Conservation (phyloP, 1,140 invertebrate species). For the Bradysia coprophila region DNA sequence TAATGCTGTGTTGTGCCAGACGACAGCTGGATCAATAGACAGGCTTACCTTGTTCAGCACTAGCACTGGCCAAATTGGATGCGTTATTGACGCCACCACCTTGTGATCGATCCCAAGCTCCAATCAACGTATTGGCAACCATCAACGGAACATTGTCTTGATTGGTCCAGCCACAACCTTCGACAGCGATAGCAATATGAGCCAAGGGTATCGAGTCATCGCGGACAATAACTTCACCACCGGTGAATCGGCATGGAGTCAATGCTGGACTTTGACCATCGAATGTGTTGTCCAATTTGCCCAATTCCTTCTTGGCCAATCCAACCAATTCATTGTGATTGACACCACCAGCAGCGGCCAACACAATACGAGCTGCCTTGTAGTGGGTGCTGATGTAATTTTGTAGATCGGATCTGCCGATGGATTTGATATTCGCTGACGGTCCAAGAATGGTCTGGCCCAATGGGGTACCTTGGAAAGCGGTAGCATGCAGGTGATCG, state of each 20-base stretch:
- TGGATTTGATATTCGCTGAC: slow-evolving; percentile 90
- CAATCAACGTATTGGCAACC: slow-evolving; percentile 91
- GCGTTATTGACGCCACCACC: slow-evolving; percentile 80
- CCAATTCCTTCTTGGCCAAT: slow-evolving; percentile 71
- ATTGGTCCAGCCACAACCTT: slow-evolving; percentile 88
- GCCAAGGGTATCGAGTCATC: slow-evolving; percentile 90
- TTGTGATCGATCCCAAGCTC: slow-evolving; percentile 76
- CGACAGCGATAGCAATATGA: slow-evolving; percentile 89
- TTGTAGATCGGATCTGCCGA: slow-evolving; percentile 68
- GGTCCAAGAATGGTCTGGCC: slow-evolving; percentile 96
- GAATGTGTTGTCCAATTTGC: slow-evolving; percentile 39
- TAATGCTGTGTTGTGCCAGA: too few relatives aligned
- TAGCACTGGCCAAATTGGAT: slow-evolving; percentile 57
- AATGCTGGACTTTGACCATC: slow-evolving; percentile 41
- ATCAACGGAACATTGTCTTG: slow-evolving; percentile 96
- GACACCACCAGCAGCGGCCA: slow-evolving; percentile 92
- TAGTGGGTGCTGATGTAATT: slow-evolving; percentile 87
- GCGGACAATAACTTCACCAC: slow-evolving; percentile 74
- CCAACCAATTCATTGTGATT: slow-evolving; percentile 76
- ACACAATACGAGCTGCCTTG: slow-evolving; percentile 79
- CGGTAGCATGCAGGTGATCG: slow-evolving; percentile 91
- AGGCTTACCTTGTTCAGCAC: slow-evolving; percentile 33
- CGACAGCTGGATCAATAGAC: too few relatives aligned
- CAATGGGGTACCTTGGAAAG: slow-evolving; percentile 89
- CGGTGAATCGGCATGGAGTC: too few relatives aligned